phyloP scores from a whole-genome alignment of 2,888 invertebrate genomes.

The Plutella xylostella region DNA sequence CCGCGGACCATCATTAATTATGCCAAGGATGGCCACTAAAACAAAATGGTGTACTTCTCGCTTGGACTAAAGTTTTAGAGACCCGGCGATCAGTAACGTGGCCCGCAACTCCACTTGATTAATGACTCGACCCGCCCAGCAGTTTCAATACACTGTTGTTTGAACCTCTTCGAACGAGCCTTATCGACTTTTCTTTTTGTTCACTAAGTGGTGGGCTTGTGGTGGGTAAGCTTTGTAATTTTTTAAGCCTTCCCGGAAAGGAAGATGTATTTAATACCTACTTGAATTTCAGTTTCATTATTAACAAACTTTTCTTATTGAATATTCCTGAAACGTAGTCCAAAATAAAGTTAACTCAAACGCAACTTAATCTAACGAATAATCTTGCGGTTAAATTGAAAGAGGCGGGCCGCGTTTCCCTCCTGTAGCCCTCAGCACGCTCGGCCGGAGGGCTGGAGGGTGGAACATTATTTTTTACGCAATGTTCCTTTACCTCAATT shows the following conservation, averaged over 20 bases:
- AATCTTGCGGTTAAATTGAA: slow-evolving; percentile 42
- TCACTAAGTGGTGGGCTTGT: background rate
- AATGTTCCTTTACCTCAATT: slow-evolving; percentile 50
- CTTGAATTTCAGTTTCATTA: too few species aligned
- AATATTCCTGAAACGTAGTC: too few species aligned
- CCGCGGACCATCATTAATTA: too few species aligned
- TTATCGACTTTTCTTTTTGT: slow-evolving; percentile 7
- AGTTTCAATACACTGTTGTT: slow-evolving; percentile 13
- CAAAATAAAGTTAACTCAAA: too few species aligned
- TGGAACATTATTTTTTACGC: slow-evolving; percentile 59
- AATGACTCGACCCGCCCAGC: slow-evolving; percentile 22
- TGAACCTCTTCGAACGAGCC: slow-evolving; percentile 4
- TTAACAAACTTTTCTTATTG: too few species aligned
- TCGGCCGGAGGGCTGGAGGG: slow-evolving; percentile 13
- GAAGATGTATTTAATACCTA: too few species aligned
- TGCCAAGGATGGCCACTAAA: too few species aligned
- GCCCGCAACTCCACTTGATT: slow-evolving; percentile 22
- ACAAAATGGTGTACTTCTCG: background rate
- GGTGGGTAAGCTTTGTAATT: too few species aligned
- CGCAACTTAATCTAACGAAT: too few species aligned
- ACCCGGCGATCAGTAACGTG: slow-evolving; percentile 15
- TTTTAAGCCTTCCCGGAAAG: too few species aligned
- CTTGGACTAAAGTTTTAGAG: slow-evolving; percentile 15
- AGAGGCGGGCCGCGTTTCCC: slow-evolving; percentile 36
- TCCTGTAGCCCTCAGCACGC: background rate